These are phyloP conservation scores for Spea bombifrons DNA, from an alignment of 2,113 vertebrate species.

Conservation along the genomic window DNA sequence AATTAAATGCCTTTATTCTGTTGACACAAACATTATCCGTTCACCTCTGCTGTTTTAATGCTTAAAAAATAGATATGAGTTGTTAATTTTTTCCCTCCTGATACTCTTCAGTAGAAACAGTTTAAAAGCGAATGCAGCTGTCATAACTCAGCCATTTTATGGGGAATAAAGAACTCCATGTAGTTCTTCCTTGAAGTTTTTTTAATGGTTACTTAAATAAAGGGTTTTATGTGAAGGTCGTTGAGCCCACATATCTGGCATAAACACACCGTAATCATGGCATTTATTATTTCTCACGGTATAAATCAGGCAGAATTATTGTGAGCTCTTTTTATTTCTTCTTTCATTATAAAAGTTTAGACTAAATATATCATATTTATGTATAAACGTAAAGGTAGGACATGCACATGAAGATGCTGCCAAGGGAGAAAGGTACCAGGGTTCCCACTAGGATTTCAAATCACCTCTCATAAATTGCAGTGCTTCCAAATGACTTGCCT, in stretches of 20 bases:
- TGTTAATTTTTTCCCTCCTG: slow-evolving; percentile 31
- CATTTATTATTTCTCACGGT: slow-evolving; percentile 32
- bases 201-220: slow-evolving; percentile 43
- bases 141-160: slow-evolving; percentile 44
- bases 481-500: no score
- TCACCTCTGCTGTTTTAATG: slow-evolving; percentile 27
- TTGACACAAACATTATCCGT: slow-evolving; percentile 14
- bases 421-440: not conserved
- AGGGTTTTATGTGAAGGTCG: slow-evolving; percentile 45
- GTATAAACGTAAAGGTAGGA: slow-evolving; percentile 10
- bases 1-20: slow-evolving; percentile 6
- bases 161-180: slow-evolving; percentile 40
- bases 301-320: slow-evolving; percentile 38
- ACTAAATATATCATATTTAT: slow-evolving; percentile 39
- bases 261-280: slow-evolving; percentile 41
- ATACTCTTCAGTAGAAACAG: slow-evolving; percentile 30
- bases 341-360: slow-evolving; percentile 17
- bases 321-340: slow-evolving; percentile 24
- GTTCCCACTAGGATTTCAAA: not conserved
- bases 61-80: slow-evolving; percentile 35
- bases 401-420: not conserved
- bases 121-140: slow-evolving; percentile 35
- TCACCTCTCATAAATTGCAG: not conserved
- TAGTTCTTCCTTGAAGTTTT: slow-evolving; percentile 42
- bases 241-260: slow-evolving; percentile 45